Conservation (phyloP, 2,888 invertebrate genomes). For the Agrochola circellaris region DNA sequence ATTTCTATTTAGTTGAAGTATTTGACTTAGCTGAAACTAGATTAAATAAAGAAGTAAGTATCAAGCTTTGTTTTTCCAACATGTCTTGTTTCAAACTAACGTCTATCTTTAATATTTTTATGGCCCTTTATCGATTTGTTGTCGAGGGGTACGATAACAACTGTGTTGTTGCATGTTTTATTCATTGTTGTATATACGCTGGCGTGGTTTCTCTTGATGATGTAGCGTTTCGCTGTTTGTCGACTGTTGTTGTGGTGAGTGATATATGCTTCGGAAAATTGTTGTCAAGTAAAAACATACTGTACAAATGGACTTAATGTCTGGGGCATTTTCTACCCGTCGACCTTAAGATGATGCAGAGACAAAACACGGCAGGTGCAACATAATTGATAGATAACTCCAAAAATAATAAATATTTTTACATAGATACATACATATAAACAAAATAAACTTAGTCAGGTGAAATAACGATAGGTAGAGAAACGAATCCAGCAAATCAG, state of each 20-base stretch:
- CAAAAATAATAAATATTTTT: no score
- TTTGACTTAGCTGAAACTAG: background rate
- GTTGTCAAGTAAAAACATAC: no score
- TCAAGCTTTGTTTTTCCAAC: background rate
- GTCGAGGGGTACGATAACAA: constrained; percentile 15
- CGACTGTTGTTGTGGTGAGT: no score
- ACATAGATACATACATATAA: no score
- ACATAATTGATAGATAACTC: no score
- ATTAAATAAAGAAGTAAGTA: background rate
- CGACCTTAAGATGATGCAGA: no score
- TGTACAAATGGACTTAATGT: no score
- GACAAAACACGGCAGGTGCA: no score
- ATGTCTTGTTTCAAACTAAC: background rate
- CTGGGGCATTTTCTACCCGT: no score
- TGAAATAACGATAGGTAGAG: no score
- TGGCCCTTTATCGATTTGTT: constrained; percentile 24
- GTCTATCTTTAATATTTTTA: background rate
- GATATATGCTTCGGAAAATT: background rate
- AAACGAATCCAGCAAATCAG: no score
- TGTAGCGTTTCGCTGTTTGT: background rate
- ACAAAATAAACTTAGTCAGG: no score
- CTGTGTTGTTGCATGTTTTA: constrained; percentile 42
- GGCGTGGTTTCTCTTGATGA: background rate
- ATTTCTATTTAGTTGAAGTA: background rate
- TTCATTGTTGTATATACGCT: constrained; percentile 29